These are phyloP conservation scores for Cryptus armator DNA, from an alignment of 2,888 invertebrate species.

Conservation along the genomic window DNA sequence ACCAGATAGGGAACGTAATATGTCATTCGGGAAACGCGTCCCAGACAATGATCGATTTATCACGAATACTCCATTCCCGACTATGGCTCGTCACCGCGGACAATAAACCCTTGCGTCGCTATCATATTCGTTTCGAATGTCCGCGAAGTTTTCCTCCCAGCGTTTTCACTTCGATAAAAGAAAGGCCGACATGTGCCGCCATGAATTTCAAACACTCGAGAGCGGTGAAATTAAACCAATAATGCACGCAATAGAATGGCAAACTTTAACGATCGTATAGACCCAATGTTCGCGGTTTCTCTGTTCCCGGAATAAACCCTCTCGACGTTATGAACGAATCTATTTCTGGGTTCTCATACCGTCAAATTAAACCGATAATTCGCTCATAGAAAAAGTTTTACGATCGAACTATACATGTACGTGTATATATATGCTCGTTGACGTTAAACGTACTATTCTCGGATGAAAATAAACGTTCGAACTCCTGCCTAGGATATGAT, in stretches of 20 bases:
- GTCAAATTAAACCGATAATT: conserved; percentile 19
- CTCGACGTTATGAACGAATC: neutral
- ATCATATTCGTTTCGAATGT: neutral
- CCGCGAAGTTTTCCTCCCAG: neutral
- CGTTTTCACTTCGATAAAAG: neutral
- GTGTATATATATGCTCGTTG: neutral
- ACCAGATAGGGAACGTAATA: conserved; percentile 28
- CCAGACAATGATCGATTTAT: conserved; percentile 53
- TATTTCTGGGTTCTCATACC: neutral
- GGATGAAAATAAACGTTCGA: neutral
- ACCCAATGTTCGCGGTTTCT: neutral
- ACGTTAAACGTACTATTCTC: neutral
- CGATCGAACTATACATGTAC: neutral
- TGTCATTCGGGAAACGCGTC: conserved; percentile 31
- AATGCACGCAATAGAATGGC: neutral
- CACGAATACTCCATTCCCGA: conserved; percentile 35
- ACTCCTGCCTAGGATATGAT: neutral
- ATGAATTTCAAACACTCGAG: neutral
- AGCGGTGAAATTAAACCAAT: neutral
- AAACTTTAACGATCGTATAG: neutral
- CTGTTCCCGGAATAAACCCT: neutral
- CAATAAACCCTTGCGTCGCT: conserved; percentile 42
- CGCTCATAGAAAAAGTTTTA: conserved; percentile 6
- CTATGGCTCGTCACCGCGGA: conserved; percentile 28
- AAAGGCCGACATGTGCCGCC: neutral